Evolutionary conservation across 1,140 invertebrate genomes (phyloP), one percentile per base, ranked within the genome.

Genomic region (Pteromalus puparum): DNA sequence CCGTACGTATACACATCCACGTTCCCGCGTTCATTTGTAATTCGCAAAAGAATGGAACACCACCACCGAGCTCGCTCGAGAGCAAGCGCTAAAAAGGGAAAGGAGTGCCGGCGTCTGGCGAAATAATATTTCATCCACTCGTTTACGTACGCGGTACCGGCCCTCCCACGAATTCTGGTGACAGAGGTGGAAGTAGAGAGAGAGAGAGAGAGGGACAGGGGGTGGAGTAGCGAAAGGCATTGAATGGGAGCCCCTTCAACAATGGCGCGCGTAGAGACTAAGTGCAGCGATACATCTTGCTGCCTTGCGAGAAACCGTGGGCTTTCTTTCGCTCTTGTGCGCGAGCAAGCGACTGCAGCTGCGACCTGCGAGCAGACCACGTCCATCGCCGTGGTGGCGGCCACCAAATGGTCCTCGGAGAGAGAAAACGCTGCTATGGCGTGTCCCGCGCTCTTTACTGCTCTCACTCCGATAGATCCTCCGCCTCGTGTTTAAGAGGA

Each of bases 221-320:
- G 26, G 74, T 5, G 74, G 30, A 67, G 77, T 28, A 65, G 28
- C 53, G 53, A 53, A 38, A 38, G 42, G 48, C 48, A 76, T 76
- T 81, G 83, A 85, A 68, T 76, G 72, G 67, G 72, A 53, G 53
- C 76, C 79, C 21, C 78, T 75, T 85, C 48, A 84, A 84, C 82
- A 84, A 84, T 79, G 46, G 24, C 42, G 12, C 4, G 30, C 34
- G 13, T 15, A 48, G 77, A 76, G 73, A 81, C 85, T 86, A 86
- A 86, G 85, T 83, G 78, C 82, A 83, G 61, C 85, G 75, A 83
- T 86, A 83, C 53, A 86, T 86, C 85, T 83, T 86, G 68, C 65
- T 12, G 48, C n/a, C 15, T 26, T 1, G 28, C 21, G 70, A 81
- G 70, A 73, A 81, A 61, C 21, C 18, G 26, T 13, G 42, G 15